Evolutionary conservation across 2,113 vertebrate species (phyloP).

Genomic region (Asarcornis scutulata): DNA sequence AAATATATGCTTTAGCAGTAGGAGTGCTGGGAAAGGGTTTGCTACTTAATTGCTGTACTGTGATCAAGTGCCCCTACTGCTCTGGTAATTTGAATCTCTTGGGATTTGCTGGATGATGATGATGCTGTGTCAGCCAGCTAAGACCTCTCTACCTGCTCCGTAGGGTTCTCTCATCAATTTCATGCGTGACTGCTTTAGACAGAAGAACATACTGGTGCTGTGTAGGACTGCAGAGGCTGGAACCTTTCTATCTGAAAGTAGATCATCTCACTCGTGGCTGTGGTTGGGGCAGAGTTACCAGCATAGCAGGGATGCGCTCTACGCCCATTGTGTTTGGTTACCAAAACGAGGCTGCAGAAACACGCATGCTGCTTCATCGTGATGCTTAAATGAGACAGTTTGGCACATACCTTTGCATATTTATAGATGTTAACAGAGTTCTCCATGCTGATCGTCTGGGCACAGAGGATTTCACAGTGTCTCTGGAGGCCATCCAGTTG

Average conservation of each 20-base stretch:
- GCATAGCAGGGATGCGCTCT: neutral
- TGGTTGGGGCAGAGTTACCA: neutral
- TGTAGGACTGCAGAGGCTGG: neutral
- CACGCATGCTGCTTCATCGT: fast-evolving
- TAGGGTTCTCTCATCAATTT: neutral
- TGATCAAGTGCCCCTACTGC: neutral
- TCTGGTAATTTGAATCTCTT: neutral
- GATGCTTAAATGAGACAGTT: no score
- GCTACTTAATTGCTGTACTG: neutral
- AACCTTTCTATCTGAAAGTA: neutral
- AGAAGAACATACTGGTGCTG: neutral
- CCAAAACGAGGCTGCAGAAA: neutral
- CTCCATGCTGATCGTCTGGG: conserved; percentile 86
- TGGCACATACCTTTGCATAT: conserved; percentile 87
- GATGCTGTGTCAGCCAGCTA: neutral
- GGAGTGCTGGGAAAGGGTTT: neutral
- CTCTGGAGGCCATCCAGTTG: conserved; percentile 90
- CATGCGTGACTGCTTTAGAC: neutral
- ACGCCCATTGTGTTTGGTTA: neutral
- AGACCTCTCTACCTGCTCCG: neutral
- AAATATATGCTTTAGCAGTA: neutral
- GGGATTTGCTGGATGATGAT: neutral
- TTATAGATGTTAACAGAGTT: conserved; percentile 92
- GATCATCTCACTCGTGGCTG: fast-evolving
- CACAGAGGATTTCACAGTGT: conserved; percentile 93